Evolutionary conservation across 1,140 invertebrate species (phyloP).

Genomic region (Hylaeus anthracinus): DNA sequence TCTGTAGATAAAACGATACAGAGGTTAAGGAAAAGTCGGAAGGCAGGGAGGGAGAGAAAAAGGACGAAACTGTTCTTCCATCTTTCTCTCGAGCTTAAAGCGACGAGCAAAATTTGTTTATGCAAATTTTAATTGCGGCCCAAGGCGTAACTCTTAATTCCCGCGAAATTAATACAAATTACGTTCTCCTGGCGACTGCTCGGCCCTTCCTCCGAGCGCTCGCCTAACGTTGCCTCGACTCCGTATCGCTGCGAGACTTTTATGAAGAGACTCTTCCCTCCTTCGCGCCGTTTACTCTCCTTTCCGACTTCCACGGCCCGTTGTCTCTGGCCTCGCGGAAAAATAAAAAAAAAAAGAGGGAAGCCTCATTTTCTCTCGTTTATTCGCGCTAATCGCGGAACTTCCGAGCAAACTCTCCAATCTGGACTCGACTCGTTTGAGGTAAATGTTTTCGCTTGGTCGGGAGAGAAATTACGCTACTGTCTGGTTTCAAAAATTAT

Average conservation of each 20-base stretch:
- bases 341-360: not conserved
- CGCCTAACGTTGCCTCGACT: constrained; percentile 15
- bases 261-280: constrained; percentile 41
- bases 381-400: constrained; percentile 9
- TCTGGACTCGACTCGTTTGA: not conserved
- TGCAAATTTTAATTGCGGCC: constrained; percentile 73
- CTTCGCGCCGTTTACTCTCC: constrained; percentile 13
- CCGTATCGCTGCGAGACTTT: constrained; percentile 44
- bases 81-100: constrained; percentile 48
- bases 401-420: not conserved
- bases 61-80: constrained; percentile 3
- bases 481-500: not conserved
- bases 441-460: not conserved
- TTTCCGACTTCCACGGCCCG: not conserved
- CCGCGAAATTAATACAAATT: constrained; percentile 73
- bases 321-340: not conserved
- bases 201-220: constrained; percentile 33
- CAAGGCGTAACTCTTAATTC: constrained; percentile 70
- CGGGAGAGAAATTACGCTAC: no score
- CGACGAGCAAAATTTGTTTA: constrained; percentile 69
- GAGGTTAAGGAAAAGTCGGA: not conserved
- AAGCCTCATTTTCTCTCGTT: not conserved
- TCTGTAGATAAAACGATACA: not conserved
- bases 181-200: constrained; percentile 55
- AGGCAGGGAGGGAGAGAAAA: no score